Evolutionary conservation across 2,888 invertebrate species (phyloP).

Genomic region (Machimus rusticus): DNA sequence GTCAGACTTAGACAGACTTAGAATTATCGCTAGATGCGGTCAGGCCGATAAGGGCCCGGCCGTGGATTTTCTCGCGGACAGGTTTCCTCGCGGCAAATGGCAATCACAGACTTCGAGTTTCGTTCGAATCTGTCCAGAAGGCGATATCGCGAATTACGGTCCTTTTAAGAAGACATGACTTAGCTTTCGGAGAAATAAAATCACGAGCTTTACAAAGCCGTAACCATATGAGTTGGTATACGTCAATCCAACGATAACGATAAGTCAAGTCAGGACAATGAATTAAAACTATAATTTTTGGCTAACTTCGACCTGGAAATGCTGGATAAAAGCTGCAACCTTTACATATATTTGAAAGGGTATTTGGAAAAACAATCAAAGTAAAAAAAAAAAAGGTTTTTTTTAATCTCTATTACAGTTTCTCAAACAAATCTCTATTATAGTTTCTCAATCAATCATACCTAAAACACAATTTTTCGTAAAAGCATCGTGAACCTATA

Average conservation of each 20-base stretch:
- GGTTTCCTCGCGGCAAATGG: neutral
- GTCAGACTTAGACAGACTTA: slow-evolving; percentile 15
- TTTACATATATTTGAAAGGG: no score
- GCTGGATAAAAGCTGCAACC: no score
- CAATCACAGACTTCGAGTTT: neutral
- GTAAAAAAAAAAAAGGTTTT: no score
- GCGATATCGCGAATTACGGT: neutral
- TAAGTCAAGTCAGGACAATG: neutral
- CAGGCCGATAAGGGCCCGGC: neutral
- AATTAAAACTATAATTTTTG: neutral
- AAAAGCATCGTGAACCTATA: no score
- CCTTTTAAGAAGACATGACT: neutral
- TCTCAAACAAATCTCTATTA: no score
- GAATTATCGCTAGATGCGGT: slow-evolving; percentile 5
- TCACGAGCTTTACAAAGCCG: neutral
- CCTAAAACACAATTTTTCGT: no score
- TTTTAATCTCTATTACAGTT: no score
- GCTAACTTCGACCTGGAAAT: no score
- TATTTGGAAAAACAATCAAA: no score
- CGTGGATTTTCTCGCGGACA: neutral
- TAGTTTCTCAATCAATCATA: no score
- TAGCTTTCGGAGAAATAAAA: neutral
- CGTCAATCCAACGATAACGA: neutral
- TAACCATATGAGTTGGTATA: neutral
- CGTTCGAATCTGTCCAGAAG: neutral